Evolutionary conservation across 2,888 invertebrate species (phyloP).

Genomic region (Amblyjoppa fuscipennis): DNA sequence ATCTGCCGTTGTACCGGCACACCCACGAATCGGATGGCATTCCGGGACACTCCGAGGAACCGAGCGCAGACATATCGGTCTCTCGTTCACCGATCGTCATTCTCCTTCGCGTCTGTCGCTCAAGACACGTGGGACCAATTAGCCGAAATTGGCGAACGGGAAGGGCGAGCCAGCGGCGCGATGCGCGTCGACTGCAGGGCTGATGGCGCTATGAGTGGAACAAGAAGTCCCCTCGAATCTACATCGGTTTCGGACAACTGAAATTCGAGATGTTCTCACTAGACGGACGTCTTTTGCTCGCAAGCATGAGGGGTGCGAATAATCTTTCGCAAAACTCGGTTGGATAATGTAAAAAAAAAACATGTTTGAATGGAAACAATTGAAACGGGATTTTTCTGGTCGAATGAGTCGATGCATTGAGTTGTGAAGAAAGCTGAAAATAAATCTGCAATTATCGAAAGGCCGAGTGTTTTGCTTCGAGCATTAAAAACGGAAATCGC

Average conservation of each 20-base stretch:
- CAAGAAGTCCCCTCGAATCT: slow-evolving; percentile 55
- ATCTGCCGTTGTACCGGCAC: not conserved
- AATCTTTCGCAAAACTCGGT: too few species aligned
- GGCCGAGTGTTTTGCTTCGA: not conserved
- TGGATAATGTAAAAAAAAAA: too few species aligned
- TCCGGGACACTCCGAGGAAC: slow-evolving; percentile 24
- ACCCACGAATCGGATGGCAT: slow-evolving; percentile 43
- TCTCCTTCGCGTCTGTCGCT: slow-evolving; percentile 59
- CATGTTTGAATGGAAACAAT: too few species aligned
- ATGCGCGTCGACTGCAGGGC: not conserved
- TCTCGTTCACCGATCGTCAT: slow-evolving; percentile 17
- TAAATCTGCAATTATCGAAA: too few species aligned
- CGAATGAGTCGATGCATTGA: too few species aligned
- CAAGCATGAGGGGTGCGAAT: too few species aligned
- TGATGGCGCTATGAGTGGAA: slow-evolving; percentile 22
- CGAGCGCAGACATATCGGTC: not conserved
- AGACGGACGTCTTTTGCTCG: too few species aligned
- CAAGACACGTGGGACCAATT: slow-evolving; percentile 79
- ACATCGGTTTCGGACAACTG: slow-evolving; percentile 6
- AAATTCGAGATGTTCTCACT: too few species aligned
- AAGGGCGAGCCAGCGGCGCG: slow-evolving; percentile 62
- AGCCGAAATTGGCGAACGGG: slow-evolving; percentile 77
- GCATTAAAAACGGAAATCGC: not conserved
- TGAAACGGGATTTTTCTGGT: too few species aligned
- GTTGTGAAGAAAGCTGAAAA: too few species aligned